phyloP scores from a whole-genome alignment of 2,797 vertebrate species.

The Mus minutoides region DNA sequence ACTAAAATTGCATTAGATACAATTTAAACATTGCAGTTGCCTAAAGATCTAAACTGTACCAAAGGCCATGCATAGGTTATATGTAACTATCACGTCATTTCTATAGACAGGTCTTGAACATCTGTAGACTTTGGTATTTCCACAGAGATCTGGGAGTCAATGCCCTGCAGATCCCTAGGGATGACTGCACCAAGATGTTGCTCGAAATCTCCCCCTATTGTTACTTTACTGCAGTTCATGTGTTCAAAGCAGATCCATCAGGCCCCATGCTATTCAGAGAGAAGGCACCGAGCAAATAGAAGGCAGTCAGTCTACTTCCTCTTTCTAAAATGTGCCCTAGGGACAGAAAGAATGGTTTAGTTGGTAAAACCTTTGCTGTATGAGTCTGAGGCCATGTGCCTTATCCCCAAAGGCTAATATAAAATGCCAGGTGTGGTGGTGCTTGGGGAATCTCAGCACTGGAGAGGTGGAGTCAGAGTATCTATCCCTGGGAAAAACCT shows the following conservation, averaged over 20 bases:
- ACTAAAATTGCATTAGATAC: not conserved
- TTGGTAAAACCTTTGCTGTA: not conserved
- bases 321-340: not conserved
- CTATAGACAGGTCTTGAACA: not conserved
- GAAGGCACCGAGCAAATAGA: not conserved
- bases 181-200: no score
- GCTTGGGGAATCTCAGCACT: not conserved
- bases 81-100: not conserved
- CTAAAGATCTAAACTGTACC: not conserved
- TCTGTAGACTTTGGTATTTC: not conserved
- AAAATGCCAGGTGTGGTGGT: not conserved
- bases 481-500: not conserved
- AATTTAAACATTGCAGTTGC: not conserved
- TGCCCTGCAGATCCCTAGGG: not conserved
- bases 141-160: not conserved
- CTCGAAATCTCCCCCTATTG: not conserved
- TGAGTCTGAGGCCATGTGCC: not conserved
- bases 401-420: not conserved
- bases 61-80: not conserved
- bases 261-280: not conserved
- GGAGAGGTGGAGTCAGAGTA: not conserved
- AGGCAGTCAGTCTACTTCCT: not conserved
- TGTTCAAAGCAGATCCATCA: not conserved
- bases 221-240: no score
- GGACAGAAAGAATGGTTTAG: not conserved